phyloP scores from a whole-genome alignment of 2,113 vertebrate genomes.

The Otolemur garnettii region DNA sequence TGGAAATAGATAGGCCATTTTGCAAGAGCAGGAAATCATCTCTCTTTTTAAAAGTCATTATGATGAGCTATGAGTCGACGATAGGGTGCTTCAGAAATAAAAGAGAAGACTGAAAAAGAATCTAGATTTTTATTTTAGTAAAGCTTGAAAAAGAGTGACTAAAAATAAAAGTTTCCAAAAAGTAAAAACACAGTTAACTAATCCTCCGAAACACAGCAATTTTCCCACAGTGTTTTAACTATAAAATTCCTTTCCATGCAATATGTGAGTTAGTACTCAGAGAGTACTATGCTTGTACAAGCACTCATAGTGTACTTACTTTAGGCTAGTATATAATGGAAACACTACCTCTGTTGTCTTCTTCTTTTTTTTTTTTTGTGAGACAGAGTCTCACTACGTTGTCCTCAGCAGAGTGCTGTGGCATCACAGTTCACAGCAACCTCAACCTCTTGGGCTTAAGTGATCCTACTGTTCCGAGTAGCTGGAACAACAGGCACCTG shows the following conservation, averaged over 20 bases:
- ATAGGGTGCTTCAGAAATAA: not conserved
- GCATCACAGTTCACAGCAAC: too few species aligned
- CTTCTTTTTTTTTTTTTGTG: too few species aligned
- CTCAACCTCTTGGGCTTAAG: too few species aligned
- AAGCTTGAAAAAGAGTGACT: not conserved
- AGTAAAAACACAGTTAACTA: not conserved
- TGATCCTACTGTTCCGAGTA: too few species aligned
- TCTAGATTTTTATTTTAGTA: constrained; percentile 11
- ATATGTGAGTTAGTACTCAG: not conserved
- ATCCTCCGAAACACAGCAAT: not conserved
- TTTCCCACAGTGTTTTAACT: not conserved
- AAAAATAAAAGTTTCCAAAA: not conserved
- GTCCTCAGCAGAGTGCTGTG: too few species aligned
- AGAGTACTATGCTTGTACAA: not conserved
- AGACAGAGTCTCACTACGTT: too few species aligned
- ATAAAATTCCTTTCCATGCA: not conserved
- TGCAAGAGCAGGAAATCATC: not conserved
- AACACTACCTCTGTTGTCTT: not conserved
- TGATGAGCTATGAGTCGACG: not conserved
- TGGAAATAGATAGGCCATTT: not conserved
- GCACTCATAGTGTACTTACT: not conserved
- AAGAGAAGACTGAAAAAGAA: not conserved
- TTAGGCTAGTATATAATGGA: not conserved
- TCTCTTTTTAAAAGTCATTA: constrained; percentile 32
- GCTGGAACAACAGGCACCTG: too few species aligned